Evolutionary conservation across 2,113 vertebrate species (phyloP), one percentile per base, ranked within the genome.

Genomic region (Phaetusa simplex): DNA sequence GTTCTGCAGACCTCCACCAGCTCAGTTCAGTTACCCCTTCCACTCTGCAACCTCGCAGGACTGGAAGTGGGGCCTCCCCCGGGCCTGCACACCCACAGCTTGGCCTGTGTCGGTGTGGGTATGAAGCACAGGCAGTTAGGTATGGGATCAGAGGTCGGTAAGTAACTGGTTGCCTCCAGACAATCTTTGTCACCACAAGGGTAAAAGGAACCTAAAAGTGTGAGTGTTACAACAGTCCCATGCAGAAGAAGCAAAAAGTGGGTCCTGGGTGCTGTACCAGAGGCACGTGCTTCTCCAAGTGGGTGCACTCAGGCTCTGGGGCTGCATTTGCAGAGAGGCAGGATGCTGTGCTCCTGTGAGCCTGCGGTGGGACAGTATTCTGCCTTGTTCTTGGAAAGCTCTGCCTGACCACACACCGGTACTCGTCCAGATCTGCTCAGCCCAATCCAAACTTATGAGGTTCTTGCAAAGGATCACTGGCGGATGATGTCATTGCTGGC

Each of bases 281-380:
- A 50, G 56, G 29, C 32, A 64, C 0, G 2, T n/a, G 7, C 27
- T 79, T 74, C 24, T 72, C 38, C 38, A 36, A 23, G 29, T 11
- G 34, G 16, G 20, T 77, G 26, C 16, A 11, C 43, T 59, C 17
- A 4, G 43, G 65, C 42, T 50, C 69, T 9, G 6, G 61, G 61
- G 13, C 53, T 5, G 4, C 0, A 0, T 61, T 82, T 88, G 62
- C 32, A 61, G 36, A 27, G 38, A 9, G 0, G 0, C 24, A 11
- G 64, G 65, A 27, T 71, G 53, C 59, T 45, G 55, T 40, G 27
- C 19, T 84, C 64, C 1, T 0, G 0, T 43, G 30, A 81, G 67
- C 80, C 56, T 42, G 27, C 0, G 0, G 26, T 24, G 27, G 82
- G 55, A 49, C 45, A 45, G 42, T 32, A 11, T 43, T 77, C 58